A percentile compares a stretch with the other conserved stretches of the same genome.
Evolutionary conservation across 2,113 vertebrate species (phyloP).

Genomic region (Jaculus jaculus): DNA sequence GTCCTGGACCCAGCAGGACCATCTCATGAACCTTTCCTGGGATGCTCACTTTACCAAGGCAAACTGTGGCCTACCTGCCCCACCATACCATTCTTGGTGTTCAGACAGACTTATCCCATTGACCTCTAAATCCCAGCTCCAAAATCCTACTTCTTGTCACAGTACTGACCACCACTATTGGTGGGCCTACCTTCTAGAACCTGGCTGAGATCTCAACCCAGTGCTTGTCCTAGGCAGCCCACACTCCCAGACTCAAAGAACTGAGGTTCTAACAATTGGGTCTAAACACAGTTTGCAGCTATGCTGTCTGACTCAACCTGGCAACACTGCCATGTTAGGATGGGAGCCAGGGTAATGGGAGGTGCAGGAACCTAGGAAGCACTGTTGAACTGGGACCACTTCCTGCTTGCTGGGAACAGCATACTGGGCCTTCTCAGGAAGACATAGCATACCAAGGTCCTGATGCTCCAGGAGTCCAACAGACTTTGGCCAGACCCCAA

Average conservation of each 20-base stretch:
- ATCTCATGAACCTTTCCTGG: neutral
- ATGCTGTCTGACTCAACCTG: neutral
- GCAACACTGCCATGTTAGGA: neutral
- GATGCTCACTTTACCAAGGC: neutral
- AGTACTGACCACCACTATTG: neutral
- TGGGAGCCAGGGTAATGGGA: neutral
- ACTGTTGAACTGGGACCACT: neutral
- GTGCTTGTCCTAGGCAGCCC: neutral
- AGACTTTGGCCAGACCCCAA: neutral
- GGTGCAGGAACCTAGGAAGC: neutral
- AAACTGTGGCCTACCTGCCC: accelerated
- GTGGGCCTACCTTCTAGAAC: neutral
- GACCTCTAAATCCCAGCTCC: neutral
- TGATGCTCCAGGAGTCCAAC: neutral
- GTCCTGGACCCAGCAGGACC: neutral
- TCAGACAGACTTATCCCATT: neutral
- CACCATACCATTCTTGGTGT: accelerated
- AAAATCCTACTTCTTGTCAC: neutral
- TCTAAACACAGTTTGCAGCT: neutral
- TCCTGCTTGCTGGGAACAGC: neutral
- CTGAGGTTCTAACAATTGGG: neutral
- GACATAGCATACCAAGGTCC: neutral
- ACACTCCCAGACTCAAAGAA: neutral
- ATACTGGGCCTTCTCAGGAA: neutral
- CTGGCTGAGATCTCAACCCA: neutral